Base-by-base conservation (phyloP, 1,140 invertebrate genomes). In the Ooceraea biroi region DNA sequence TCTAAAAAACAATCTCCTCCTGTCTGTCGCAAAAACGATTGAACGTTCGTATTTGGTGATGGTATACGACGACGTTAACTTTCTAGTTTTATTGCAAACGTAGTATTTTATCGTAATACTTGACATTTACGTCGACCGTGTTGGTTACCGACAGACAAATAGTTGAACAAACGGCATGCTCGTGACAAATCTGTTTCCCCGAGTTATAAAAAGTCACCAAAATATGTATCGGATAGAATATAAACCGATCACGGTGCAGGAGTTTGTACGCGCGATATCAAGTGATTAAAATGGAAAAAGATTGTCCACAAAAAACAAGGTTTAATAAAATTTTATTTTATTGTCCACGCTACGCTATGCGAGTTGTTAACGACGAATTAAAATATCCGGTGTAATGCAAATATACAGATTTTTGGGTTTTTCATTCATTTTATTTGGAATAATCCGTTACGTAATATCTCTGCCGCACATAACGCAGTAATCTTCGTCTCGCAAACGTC, bases 41-140 rank as follows among this genome's bases (percentile, higher is more conserved):
- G 57, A 80, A 80, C 66, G 50, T 80, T 36, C 36, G 44, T 80
- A 58, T 80, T 66, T 58, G 65, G 63, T 30, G 36, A 46, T 80
- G 22, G 63, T 69, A 69, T 66, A 78, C 63, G 76, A 57, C 55
- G 63, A 69, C 76, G 65, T 80, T 80, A 80, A 80, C 50, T 46
- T 30, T 69, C 50, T 14, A 27, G 50, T 50, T 80, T 80, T 80
- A 80, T 80, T 80, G 68, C 44, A n/a, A 46, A 55, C 36, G n/a
- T 69, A 44, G 50, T 80, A 80, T 80, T 80, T 80, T 80, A 80
- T 69, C 76, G 76, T 80, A 80, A 80, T 80, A 19, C 50, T 80
- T 80, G 76, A 80, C 65, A 22, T 80, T 69, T 78, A 78, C 48
- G 63, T 69, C 65, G 76, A 19, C 22, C n/a, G 25, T 57, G 30